Conservation (phyloP, 2,888 invertebrate species). For the Agapostemon virescens region DNA sequence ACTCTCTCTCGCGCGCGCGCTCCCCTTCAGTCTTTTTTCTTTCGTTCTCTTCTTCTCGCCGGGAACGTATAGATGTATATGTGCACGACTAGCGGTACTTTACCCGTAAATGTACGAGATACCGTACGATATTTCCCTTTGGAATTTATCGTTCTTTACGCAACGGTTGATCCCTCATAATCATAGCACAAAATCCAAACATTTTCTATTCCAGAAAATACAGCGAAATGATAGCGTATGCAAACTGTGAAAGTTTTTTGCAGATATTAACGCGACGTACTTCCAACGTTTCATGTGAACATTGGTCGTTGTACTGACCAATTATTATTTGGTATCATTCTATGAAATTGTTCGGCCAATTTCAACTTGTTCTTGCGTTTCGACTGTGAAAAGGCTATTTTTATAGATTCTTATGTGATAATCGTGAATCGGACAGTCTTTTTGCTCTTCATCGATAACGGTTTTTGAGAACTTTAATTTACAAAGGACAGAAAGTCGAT, state of each 20-base stretch:
- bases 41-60: slow-evolving; percentile 50
- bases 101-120: slow-evolving; percentile 76
- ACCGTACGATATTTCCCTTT: slow-evolving; percentile 73
- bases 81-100: slow-evolving; percentile 78
- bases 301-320: no score
- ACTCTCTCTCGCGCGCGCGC: no score
- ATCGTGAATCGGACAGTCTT: background rate
- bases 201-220: slow-evolving; percentile 15
- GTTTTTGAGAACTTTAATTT: no score
- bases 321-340: background rate
- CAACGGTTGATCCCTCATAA: slow-evolving; percentile 55
- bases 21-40: slow-evolving; percentile 47
- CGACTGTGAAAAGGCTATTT: background rate
- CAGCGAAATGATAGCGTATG: background rate
- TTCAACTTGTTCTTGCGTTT: background rate
- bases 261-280: background rate
- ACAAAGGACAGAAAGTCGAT: no score
- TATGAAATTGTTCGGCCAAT: background rate
- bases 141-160: slow-evolving; percentile 65
- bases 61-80: slow-evolving; percentile 54
- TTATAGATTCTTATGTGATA: no score
- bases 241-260: background rate
- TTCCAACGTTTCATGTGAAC: background rate
- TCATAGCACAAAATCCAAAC: slow-evolving; percentile 39
- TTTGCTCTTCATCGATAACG: background rate